Base-by-base conservation (phyloP, 1,140 invertebrate species). In the Drosophila lacertosa region DNA sequence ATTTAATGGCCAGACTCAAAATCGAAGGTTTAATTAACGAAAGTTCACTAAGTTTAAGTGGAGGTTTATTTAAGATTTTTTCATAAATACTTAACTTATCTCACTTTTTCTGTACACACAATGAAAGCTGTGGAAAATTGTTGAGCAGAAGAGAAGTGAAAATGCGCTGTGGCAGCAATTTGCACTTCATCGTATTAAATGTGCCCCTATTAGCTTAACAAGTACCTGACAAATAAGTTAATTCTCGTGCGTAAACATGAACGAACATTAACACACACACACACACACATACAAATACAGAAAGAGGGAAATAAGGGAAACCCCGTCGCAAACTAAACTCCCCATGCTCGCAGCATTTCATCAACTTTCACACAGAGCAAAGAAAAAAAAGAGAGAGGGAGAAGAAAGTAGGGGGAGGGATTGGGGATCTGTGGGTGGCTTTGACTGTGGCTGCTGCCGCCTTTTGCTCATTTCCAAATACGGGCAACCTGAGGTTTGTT, bases 151-250 rank as follows among this genome's bases (percentile, higher is more conserved):
- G 39, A 40, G 26, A n/a, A n/a, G n/a, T n/a, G 33, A 11, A 59
- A 82, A 82, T 78, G 39, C 18, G 15, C 39, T 47, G 70, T 59
- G 70, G 74, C 77, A 75, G 51, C 57, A 82, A 88, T 88, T 88
- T 82, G 64, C 82, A 82, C 74, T 78, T 82, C 77, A 75, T 88
- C 67, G 77, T 71, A 82, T 88, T 88, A 89, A 88, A 88, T 88
- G 77, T 55, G 82, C 77, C 63, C 74, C 82, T 88, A 88, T 88
- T 88, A 88, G 74, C 82, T 88, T 88, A 82, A 88, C 82, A 86
- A 86, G 82, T 86, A 86, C 82, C 82, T 86, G 82, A 86, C 82
- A 86, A 86, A 88, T 86, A 86, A 86, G 82, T 88, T 86, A 86
- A 86, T 88, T 78, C 82, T 72, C 77, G 51, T 68, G 79, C 82